phyloP scores from a whole-genome alignment of 2,113 vertebrate species.

The Apistogramma diplotaenia region DNA sequence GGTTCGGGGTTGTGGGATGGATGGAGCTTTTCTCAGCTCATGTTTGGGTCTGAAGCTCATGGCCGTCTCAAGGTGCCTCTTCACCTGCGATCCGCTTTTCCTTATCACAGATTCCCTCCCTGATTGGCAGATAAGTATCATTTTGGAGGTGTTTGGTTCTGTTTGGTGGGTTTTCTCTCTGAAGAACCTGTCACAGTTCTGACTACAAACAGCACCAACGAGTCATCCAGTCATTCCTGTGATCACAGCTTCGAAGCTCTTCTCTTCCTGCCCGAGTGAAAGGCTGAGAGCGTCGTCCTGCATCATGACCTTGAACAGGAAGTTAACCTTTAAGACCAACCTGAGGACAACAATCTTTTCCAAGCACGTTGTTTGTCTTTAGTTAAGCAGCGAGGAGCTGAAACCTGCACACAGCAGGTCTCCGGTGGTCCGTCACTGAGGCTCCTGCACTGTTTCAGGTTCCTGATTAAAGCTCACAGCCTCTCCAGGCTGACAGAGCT shows the following conservation, averaged over 20 bases:
- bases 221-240: neutral
- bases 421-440: neutral
- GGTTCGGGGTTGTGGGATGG: no score
- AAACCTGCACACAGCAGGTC: neutral
- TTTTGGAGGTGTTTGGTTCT: constrained; percentile 25
- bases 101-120: constrained; percentile 57
- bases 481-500: neutral
- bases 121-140: constrained; percentile 66
- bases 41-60: no score
- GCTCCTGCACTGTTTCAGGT: constrained; percentile 10
- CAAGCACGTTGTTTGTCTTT: neutral
- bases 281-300: neutral
- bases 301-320: neutral
- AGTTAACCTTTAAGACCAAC: neutral
- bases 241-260: neutral
- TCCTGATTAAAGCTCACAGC: neutral
- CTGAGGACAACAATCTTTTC: neutral
- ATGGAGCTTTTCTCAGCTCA: no score
- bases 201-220: neutral
- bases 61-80: no score
- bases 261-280: neutral
- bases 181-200: neutral
- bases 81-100: constrained; percentile 29
- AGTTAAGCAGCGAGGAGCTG: neutral
- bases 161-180: neutral